phyloP scores from a whole-genome alignment of 1,140 invertebrate genomes.

The Pygmarrhopalites habei region DNA sequence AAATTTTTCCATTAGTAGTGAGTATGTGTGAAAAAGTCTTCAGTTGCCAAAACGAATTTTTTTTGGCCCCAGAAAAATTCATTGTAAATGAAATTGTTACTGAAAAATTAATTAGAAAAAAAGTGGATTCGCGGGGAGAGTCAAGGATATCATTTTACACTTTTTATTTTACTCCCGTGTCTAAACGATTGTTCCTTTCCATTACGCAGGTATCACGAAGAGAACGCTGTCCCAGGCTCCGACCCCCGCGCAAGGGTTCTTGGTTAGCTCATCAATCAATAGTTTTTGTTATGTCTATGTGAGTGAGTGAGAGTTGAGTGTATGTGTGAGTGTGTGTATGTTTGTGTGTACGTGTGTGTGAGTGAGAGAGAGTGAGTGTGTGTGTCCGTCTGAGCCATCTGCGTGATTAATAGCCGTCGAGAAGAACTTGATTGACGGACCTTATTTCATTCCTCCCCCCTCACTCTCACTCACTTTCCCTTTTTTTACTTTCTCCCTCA shows the following conservation, averaged over 20 bases:
- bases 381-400: background rate
- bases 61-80: too few relatives aligned
- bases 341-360: constrained; percentile 12
- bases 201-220: constrained; percentile 73
- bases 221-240: constrained; percentile 44
- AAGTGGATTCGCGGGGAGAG: too few relatives aligned
- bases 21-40: too few relatives aligned
- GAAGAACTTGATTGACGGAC: constrained; percentile 11
- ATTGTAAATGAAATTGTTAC: too few relatives aligned
- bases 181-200: too few relatives aligned
- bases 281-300: background rate
- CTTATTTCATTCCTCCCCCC: constrained; percentile 18
- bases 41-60: too few relatives aligned
- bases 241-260: constrained; percentile 53
- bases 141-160: too few relatives aligned
- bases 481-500: background rate
- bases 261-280: constrained; percentile 47
- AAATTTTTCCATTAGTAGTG: too few relatives aligned
- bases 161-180: too few relatives aligned
- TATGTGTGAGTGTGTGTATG: constrained; percentile 39
- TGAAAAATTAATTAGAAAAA: too few relatives aligned
- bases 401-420: constrained; percentile 11
- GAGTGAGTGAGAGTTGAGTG: too few relatives aligned
- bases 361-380: background rate
- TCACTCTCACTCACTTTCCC: constrained; percentile 3